These are phyloP conservation scores for Scaptodrosophila latifasciaeformis DNA, from an alignment of 2,888 invertebrate species.

Conservation along the genomic window DNA sequence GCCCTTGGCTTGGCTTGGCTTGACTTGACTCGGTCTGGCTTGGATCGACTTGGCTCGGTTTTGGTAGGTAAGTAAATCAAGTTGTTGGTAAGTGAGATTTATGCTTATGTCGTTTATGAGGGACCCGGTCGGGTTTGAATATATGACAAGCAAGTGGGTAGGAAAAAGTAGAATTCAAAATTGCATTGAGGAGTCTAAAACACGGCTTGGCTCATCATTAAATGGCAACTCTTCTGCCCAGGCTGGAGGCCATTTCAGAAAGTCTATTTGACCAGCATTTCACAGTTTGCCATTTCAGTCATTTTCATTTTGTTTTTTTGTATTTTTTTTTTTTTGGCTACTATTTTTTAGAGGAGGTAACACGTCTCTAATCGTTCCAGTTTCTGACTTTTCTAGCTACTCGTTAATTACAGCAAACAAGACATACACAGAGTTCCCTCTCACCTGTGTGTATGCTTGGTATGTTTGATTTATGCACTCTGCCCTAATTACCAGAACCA, in stretches of 20 bases:
- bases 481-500: constrained; percentile 46
- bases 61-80: constrained; percentile 58
- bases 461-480: constrained; percentile 55
- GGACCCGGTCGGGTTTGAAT: constrained; percentile 44
- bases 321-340: constrained; percentile 26
- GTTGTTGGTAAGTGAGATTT: constrained; percentile 69
- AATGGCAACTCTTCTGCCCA: too few relatives aligned
- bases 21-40: constrained; percentile 3
- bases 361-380: constrained; percentile 50
- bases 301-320: neutral
- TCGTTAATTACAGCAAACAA: constrained; percentile 69
- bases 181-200: neutral
- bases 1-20: constrained; percentile 11
- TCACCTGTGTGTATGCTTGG: constrained; percentile 47
- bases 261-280: constrained; percentile 39
- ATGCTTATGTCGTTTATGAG: constrained; percentile 67
- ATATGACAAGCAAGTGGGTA: constrained; percentile 61
- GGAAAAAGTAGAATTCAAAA: too few relatives aligned
- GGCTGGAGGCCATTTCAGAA: too few relatives aligned
- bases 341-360: too few relatives aligned
- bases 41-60: neutral
- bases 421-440: constrained; percentile 12
- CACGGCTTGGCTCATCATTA: neutral
- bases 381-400: constrained; percentile 46
- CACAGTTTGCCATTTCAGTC: constrained; percentile 15